Percentiles rank a stretch among this genome's conserved stretches.
phyloP scores from a whole-genome alignment of 2,888 invertebrate genomes.

The Andrena fulva region DNA sequence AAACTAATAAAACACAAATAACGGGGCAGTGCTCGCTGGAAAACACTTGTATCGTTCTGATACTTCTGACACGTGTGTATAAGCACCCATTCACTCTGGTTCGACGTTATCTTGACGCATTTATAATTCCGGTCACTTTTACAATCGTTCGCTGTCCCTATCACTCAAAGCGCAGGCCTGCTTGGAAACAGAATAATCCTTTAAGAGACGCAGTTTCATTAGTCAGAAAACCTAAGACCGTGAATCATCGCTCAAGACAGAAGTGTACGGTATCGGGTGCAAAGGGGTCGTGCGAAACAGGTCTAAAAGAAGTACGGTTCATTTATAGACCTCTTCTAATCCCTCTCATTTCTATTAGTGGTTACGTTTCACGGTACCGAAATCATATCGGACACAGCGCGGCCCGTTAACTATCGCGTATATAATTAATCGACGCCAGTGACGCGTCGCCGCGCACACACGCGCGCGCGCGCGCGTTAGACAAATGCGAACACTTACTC shows the following conservation, averaged over 20 bases:
- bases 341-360: slow-evolving; percentile 29
- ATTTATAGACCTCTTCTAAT: slow-evolving; percentile 60
- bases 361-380: slow-evolving; percentile 30
- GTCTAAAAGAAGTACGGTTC: slow-evolving; percentile 66
- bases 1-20: too few relatives aligned
- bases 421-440: slow-evolving; percentile 60
- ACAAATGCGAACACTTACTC: slow-evolving; percentile 27
- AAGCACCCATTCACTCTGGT: slow-evolving; percentile 20
- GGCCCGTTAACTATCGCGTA: slow-evolving; percentile 32
- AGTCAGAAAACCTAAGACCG: slow-evolving; percentile 64
- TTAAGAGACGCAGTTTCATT: slow-evolving; percentile 59
- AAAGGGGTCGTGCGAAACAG: slow-evolving; percentile 72
- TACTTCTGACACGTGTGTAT: too few relatives aligned
- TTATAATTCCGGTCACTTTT: slow-evolving; percentile 56
- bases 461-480: slow-evolving; percentile 35
- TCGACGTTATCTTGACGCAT: slow-evolving; percentile 46
- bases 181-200: slow-evolving; percentile 47
- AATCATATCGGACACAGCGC: slow-evolving; percentile 61
- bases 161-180: slow-evolving; percentile 39
- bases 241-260: slow-evolving; percentile 67
- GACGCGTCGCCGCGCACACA: slow-evolving; percentile 29
- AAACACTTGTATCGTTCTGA: too few relatives aligned
- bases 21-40: too few relatives aligned
- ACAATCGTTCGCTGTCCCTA: neutral
- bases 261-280: slow-evolving; percentile 71